Conservation (phyloP, 2,888 invertebrate species). For the Dryadula phaetusa region DNA sequence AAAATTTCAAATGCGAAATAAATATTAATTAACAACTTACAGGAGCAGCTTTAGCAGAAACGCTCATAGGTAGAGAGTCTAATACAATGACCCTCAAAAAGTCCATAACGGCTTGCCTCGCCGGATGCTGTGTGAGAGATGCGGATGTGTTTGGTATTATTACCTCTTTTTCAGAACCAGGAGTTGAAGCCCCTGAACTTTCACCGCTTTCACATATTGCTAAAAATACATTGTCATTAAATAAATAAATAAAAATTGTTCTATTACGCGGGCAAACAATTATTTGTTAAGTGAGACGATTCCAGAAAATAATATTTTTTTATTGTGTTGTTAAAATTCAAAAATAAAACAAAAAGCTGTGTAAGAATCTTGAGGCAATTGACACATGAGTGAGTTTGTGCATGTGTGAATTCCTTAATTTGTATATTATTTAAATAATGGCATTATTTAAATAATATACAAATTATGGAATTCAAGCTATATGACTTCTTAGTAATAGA, state of each 20-base stretch:
- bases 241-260: too few relatives aligned
- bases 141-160: constrained; percentile 76
- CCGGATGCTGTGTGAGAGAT: constrained; percentile 89
- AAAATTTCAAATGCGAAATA: not conserved
- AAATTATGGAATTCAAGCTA: not conserved
- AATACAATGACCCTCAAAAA: constrained; percentile 96
- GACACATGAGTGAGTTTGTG: too few relatives aligned
- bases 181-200: constrained; percentile 92
- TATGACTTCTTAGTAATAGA: too few relatives aligned
- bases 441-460: not conserved
- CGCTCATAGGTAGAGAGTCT: constrained; percentile 94
- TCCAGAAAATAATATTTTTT: too few relatives aligned
- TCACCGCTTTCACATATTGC: constrained; percentile 87
- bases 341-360: too few relatives aligned
- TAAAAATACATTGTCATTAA: too few relatives aligned
- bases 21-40: constrained; percentile 57
- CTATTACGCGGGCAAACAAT: too few relatives aligned
- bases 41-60: constrained; percentile 90
- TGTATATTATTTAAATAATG: too few relatives aligned
- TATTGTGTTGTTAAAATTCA: too few relatives aligned
- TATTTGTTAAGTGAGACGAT: too few relatives aligned
- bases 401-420: too few relatives aligned
- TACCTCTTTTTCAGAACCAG: constrained; percentile 85
- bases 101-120: constrained; percentile 96
- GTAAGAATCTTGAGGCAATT: too few relatives aligned